These are phyloP conservation scores for Habrosyne pyritoides DNA, from an alignment of 2,888 invertebrate species.

Conservation along the genomic window DNA sequence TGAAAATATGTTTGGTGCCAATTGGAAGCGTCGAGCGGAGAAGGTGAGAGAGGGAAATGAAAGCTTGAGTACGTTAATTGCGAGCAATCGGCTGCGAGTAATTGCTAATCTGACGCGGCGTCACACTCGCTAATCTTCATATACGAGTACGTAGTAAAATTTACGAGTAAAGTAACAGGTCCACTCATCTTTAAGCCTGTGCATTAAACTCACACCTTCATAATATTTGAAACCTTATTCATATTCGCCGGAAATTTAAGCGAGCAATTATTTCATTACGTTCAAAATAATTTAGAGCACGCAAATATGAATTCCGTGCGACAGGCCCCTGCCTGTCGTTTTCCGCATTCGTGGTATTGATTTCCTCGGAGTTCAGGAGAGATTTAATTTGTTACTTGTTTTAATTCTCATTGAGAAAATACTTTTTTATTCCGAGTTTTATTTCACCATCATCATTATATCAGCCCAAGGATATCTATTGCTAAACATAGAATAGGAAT, in stretches of 20 bases:
- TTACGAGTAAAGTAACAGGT: conserved; percentile 14
- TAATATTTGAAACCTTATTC: background rate
- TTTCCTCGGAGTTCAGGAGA: background rate
- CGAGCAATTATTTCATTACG: background rate
- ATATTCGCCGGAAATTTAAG: background rate
- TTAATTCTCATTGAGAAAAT: background rate
- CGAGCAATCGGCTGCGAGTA: conserved; percentile 64
- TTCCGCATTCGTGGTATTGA: background rate
- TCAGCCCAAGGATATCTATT: no score
- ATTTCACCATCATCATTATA: no score
- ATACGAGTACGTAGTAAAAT: conserved; percentile 14
- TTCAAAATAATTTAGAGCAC: background rate
- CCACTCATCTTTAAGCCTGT: conserved; percentile 6
- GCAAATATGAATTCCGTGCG: background rate
- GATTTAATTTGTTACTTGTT: background rate
- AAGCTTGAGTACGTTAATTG: conserved; percentile 61
- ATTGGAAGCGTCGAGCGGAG: background rate
- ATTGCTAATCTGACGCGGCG: conserved; percentile 63
- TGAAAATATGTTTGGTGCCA: background rate
- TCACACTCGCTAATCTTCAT: conserved; percentile 47
- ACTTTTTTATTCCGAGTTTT: background rate
- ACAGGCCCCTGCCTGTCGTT: background rate
- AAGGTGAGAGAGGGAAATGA: conserved; percentile 63
- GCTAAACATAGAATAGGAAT: no score
- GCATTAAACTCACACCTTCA: background rate